Base-by-base conservation (phyloP, 23 tunicate species). In the Clavelina lepadiformis region DNA sequence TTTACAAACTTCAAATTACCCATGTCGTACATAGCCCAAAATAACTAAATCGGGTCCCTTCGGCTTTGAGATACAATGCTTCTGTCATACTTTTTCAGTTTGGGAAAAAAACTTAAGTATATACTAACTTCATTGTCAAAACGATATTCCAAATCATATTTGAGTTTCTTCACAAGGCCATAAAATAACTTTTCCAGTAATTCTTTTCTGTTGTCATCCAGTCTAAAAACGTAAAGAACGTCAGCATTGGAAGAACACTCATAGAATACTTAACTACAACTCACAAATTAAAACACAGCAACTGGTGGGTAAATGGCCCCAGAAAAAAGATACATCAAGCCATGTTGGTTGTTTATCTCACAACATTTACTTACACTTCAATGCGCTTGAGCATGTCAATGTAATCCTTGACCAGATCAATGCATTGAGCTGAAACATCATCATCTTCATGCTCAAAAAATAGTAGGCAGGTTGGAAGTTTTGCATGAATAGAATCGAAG, bases 101-200 rank as follows among this genome's bases (percentile, higher is more conserved):
- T n/a, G n/a, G n/a, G n/a, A n/a, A n/a, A n/a, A n/a, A n/a, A n/a
- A n/a, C n/a, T n/a, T n/a, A n/a, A n/a, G n/a, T n/a, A n/a, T n/a
- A n/a, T n/a, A n/a, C n/a, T n/a, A n/a, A 82, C 89, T 68, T 89
- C 89, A 50, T 89, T 89, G 11, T 75, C 71, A 71, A 94, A 94
- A 20, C 64, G 31, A 49, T 86, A 94, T 15, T 94, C 99, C 11
- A 53, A 49, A 34, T 89, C 88, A 63, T 86, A 94, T 45, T 80
- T 82, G 25, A 76, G 75, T 66, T 94, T 94, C 33, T 58, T 65
- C 33, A 86, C 83, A 47, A 82, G 21, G 0, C 76, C 74, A 38
- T 58, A 52, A 65, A 94, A 80, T 18, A 86, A 19, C 31, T 79
- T 46, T 15, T 58, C 56, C 35, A 65, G 25, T 33, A 76, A 36